These are phyloP conservation scores for Acipenser oxyrinchus DNA, from an alignment of 2,797 vertebrate genomes.

Conservation along the genomic window DNA sequence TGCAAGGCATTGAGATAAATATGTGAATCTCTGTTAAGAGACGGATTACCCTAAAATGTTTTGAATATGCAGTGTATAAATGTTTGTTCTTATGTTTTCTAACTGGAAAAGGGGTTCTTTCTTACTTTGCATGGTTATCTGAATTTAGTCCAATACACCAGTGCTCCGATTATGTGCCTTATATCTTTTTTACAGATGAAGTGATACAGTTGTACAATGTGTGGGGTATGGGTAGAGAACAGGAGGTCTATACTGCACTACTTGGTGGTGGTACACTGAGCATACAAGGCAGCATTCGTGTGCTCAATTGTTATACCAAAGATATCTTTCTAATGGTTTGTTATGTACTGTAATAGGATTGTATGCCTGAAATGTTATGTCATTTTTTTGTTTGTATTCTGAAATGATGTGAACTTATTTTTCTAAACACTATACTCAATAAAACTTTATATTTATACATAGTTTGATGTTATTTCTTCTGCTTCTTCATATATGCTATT, in stretches of 20 bases:
- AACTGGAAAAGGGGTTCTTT: constrained; percentile 24
- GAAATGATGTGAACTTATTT: constrained; percentile 99
- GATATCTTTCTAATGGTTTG: constrained; percentile 61
- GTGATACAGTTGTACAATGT: constrained; percentile 29
- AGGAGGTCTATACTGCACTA: constrained; percentile 53
- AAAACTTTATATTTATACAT: constrained; percentile 99
- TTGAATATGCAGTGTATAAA: background rate
- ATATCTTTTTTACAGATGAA: constrained; percentile 36
- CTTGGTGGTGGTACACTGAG: constrained; percentile 53
- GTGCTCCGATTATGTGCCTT: constrained; percentile 68
- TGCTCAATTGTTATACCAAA: constrained; percentile 86
- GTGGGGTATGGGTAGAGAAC: constrained; percentile 39
- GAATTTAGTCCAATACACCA: constrained; percentile 15
- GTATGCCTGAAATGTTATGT: constrained; percentile 84
- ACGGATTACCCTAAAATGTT: background rate
- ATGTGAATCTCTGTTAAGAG: constrained; percentile 7
- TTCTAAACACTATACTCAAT: constrained; percentile 98
- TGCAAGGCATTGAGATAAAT: constrained; percentile 16
- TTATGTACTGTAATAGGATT: constrained; percentile 73
- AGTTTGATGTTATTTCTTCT: constrained; percentile 23
- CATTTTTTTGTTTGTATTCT: constrained; percentile 86
- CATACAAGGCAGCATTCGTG: constrained; percentile 63
- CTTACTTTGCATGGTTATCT: constrained; percentile 38
- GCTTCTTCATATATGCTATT: too few species aligned
- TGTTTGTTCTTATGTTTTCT: constrained; percentile 19